A percentile compares a stretch with the other conserved stretches of the same genome.
Evolutionary conservation across 1,140 invertebrate genomes (phyloP).

Genomic region (Whitmania pigra): DNA sequence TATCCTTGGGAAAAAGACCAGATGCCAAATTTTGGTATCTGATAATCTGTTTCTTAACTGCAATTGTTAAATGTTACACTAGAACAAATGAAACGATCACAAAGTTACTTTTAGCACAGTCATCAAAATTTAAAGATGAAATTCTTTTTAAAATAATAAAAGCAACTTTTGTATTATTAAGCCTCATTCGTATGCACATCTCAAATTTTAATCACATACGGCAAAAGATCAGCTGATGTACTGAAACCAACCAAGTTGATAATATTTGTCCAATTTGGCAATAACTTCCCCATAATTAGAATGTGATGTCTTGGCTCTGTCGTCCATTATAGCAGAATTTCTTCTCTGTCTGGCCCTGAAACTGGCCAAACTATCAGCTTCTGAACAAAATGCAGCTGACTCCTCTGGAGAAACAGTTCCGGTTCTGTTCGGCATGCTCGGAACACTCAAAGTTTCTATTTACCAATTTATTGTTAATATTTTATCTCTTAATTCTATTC

Average conservation of each 20-base stretch:
- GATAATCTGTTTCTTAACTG: slow-evolving; percentile 84
- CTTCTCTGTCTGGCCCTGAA: slow-evolving; percentile 1
- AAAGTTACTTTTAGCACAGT: neutral
- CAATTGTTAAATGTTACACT: slow-evolving; percentile 2
- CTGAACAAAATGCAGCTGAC: no score
- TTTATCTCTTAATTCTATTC: no score
- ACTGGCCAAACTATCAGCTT: neutral
- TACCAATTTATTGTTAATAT: no score
- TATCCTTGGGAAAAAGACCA: slow-evolving; percentile 82
- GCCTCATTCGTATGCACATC: neutral
- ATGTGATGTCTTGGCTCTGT: slow-evolving; percentile 13
- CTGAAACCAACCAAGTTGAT: slow-evolving; percentile 11
- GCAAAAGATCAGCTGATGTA: neutral
- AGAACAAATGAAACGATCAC: neutral
- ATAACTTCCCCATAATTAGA: slow-evolving; percentile 13
- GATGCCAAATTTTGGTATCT: slow-evolving; percentile 84
- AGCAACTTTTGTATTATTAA: neutral
- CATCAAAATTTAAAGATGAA: neutral
- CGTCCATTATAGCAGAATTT: slow-evolving; percentile 13
- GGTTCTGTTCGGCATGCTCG: no score
- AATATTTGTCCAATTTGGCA: slow-evolving; percentile 14
- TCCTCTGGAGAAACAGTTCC: no score
- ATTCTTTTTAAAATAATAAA: neutral
- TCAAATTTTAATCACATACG: neutral
- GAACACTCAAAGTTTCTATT: no score